These are phyloP conservation scores for Rhingia campestris DNA, from an alignment of 2,888 invertebrate genomes.

Conservation along the genomic window DNA sequence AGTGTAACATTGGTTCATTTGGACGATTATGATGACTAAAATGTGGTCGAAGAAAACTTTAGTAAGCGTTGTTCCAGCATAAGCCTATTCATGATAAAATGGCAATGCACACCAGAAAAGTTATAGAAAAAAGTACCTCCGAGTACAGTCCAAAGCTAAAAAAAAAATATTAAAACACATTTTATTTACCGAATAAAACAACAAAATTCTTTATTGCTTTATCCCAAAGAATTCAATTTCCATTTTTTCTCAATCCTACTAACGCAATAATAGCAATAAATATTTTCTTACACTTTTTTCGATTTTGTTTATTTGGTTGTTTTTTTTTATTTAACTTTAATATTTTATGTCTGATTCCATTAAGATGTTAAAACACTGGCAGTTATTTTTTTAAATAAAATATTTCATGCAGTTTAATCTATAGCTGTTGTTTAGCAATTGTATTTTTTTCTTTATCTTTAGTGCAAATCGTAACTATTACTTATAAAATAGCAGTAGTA, in stretches of 20 bases:
- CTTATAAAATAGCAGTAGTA: conserved; percentile 64
- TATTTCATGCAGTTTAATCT: conserved; percentile 42
- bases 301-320: conserved; percentile 39
- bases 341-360: conserved; percentile 46
- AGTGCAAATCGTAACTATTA: conserved; percentile 60
- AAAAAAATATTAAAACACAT: conserved; percentile 30
- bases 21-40: too few species aligned
- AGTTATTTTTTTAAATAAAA: conserved; percentile 59
- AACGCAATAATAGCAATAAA: conserved; percentile 70
- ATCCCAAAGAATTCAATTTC: conserved; percentile 59
- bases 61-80: too few species aligned
- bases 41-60: not conserved
- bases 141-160: not conserved
- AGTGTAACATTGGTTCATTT: too few species aligned
- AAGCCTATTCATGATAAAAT: too few species aligned
- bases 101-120: too few species aligned
- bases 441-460: conserved; percentile 21
- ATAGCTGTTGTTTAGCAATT: conserved; percentile 35
- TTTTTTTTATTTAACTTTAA: conserved; percentile 36
- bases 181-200: conserved; percentile 66
- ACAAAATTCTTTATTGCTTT: conserved; percentile 72
- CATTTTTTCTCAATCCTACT: conserved; percentile 63
- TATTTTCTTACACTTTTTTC: conserved; percentile 46
- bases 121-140: too few species aligned
- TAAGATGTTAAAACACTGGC: conserved; percentile 66